phyloP scores from a whole-genome alignment of 92 coral and sea anemone genomes.

The Palythoa caribaeorum region DNA sequence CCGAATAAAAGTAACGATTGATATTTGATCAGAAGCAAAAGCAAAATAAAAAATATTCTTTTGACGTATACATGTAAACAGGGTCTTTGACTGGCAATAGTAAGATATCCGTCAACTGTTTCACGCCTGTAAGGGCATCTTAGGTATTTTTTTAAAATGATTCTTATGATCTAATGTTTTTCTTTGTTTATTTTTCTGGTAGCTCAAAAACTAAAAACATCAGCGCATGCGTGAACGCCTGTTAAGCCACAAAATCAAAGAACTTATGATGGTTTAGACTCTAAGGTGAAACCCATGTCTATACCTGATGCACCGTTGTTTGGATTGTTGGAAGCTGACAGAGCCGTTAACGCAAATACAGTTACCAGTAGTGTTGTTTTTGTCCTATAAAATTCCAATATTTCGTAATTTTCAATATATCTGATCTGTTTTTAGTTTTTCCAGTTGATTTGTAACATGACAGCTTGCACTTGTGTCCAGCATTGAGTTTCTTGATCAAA shows the following conservation, averaged over 20 bases:
- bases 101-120: too few species aligned
- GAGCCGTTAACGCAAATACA: neutral
- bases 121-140: too few species aligned
- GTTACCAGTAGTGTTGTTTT: neutral
- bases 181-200: neutral
- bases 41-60: too few species aligned
- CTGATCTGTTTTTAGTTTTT: neutral
- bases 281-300: constrained; percentile 2
- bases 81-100: too few species aligned
- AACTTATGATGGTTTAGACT: constrained; percentile 15
- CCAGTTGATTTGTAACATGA: neutral
- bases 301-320: constrained; percentile 9
- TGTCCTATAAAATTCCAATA: neutral
- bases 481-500: neutral
- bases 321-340: neutral
- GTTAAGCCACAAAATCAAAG: neutral
- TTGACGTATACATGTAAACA: too few species aligned
- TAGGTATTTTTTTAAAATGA: neutral
- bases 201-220: neutral
- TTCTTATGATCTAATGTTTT: neutral
- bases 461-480: neutral
- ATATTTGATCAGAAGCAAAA: too few species aligned
- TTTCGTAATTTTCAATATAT: neutral
- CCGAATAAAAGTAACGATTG: too few species aligned
- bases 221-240: neutral